These are phyloP conservation scores for Molossus alvarezi DNA, from an alignment of 2,797 vertebrate species.

Conservation along the genomic window DNA sequence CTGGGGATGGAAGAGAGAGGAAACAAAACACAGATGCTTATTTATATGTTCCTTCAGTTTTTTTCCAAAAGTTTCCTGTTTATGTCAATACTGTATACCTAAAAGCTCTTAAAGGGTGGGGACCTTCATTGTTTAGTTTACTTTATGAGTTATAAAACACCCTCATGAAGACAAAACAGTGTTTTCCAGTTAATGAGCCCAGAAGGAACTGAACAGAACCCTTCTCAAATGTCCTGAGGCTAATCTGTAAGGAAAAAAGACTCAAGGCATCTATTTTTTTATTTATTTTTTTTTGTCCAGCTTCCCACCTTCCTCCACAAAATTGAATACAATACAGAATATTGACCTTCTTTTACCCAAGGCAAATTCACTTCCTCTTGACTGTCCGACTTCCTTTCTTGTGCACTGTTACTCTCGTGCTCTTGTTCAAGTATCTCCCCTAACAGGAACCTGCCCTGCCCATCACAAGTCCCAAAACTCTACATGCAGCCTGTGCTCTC, in stretches of 20 bases:
- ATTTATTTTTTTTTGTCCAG: not conserved
- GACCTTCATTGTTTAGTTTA: not conserved
- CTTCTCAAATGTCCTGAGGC: not conserved
- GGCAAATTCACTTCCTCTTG: not conserved
- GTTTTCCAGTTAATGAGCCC: not conserved
- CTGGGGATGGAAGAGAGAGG: not conserved
- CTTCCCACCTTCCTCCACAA: not conserved
- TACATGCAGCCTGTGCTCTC: not conserved
- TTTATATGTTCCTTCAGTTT: not conserved
- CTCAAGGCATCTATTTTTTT: not conserved
- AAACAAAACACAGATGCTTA: not conserved
- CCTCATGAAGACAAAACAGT: rapidly evolving
- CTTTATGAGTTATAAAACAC: not conserved
- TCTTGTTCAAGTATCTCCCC: not conserved
- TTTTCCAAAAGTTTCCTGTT: not conserved
- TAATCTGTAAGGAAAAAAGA: not conserved
- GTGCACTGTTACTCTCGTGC: not conserved
- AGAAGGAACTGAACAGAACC: not conserved
- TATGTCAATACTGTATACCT: not conserved
- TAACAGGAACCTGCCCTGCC: not conserved
- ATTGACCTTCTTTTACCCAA: not conserved
- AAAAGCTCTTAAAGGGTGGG: not conserved
- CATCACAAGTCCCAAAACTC: not conserved
- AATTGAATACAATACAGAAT: not conserved
- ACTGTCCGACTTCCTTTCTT: not conserved